Percentiles rank a stretch among this genome's conserved stretches.
phyloP scores from a whole-genome alignment of 2,113 vertebrate genomes.

The Malurus elegans region DNA sequence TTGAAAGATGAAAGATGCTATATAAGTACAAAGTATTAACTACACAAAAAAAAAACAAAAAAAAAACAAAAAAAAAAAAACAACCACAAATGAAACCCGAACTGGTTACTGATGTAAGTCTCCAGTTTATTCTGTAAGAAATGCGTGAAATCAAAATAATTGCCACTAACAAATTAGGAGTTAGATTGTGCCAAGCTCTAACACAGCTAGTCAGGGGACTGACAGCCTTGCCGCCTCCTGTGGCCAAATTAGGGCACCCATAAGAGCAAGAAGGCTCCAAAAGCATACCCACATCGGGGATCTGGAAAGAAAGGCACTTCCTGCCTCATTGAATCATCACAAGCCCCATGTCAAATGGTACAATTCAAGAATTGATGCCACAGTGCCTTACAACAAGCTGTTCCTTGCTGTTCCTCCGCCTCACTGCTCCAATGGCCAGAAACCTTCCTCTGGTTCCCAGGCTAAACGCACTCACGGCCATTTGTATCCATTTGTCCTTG shows the following conservation, averaged over 20 bases:
- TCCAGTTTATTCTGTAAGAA: constrained; percentile 16
- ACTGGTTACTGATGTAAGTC: not conserved
- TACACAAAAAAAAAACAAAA: not conserved
- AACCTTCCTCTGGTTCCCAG: not conserved
- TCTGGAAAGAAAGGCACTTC: not conserved
- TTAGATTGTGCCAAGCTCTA: not conserved
- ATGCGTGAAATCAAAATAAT: not conserved
- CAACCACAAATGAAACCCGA: not conserved
- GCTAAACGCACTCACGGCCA: constrained; percentile 1
- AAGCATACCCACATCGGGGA: rapidly evolving
- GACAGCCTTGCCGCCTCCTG: not conserved
- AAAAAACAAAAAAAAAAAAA: too few relatives aligned
- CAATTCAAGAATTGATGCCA: not conserved
- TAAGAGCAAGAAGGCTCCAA: not conserved
- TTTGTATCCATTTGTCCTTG: constrained; percentile 53
- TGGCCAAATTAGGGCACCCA: not conserved
- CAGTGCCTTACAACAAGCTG: not conserved
- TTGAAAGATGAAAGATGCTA: constrained; percentile 66
- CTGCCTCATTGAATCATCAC: not conserved
- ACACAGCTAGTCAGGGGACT: not conserved
- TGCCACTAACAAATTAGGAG: not conserved
- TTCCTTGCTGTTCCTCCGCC: not conserved
- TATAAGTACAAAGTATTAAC: constrained; percentile 59
- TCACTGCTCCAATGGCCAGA: not conserved
- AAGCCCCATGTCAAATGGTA: not conserved